Conservation (phyloP, 2,888 invertebrate genomes). For the Uloborus plumipes region DNA sequence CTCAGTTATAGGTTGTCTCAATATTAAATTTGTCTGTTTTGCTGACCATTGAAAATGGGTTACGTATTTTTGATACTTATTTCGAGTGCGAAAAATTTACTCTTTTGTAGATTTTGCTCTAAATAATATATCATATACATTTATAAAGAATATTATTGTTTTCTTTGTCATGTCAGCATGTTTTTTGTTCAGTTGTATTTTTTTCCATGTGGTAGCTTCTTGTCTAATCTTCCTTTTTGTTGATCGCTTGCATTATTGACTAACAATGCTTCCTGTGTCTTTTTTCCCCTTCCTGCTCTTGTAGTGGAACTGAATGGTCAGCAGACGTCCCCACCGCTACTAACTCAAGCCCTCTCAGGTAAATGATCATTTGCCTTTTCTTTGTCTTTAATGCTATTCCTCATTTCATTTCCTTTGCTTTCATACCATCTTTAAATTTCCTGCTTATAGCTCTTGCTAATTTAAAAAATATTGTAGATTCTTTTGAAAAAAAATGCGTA, state of each 20-base stretch:
- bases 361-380: slow-evolving; percentile 8
- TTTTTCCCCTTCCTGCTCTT: slow-evolving; percentile 29
- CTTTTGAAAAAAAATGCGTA: too few species aligned
- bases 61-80: not conserved
- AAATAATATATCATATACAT: too few species aligned
- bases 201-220: not conserved
- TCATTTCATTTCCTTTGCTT: too few species aligned
- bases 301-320: slow-evolving; percentile 66
- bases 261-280: slow-evolving; percentile 23
- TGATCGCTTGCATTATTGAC: slow-evolving; percentile 10
- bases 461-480: too few species aligned
- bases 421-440: not conserved
- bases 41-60: too few species aligned
- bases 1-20: too few species aligned
- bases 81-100: not conserved
- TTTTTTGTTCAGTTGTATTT: not conserved
- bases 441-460: not conserved
- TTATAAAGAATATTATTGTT: too few species aligned
- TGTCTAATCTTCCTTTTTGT: slow-evolving; percentile 1
- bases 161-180: too few species aligned
- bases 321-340: slow-evolving; percentile 65
- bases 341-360: slow-evolving; percentile 66
- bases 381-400: too few species aligned
- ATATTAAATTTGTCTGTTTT: too few species aligned
- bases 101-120: too few species aligned